Evolutionary conservation across 2,888 invertebrate genomes (phyloP), one percentile per base, ranked within the genome.

Genomic region (Stenodema calcarata): DNA sequence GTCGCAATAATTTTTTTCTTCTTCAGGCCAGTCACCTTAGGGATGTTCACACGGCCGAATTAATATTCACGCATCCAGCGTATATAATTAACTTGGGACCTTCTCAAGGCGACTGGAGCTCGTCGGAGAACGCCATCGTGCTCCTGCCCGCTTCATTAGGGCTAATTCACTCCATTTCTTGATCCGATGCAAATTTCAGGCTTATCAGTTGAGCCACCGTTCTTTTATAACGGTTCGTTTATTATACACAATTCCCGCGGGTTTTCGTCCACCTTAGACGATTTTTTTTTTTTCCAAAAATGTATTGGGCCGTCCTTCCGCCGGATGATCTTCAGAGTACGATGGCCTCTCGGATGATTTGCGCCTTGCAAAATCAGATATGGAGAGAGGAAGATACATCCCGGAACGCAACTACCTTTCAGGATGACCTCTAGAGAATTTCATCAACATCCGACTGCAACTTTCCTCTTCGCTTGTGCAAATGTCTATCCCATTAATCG

Each of bases 111-210:
- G 18, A 30, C n/a, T 35, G 35, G 73, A 30, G 73, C 73, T 14
- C n/a, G 73, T 73, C 41, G 62, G 27, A 23, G 23, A 62, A 62
- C 41, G 78, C 41, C 78, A 28, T 42, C 78, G n/a, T 16, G 44
- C 27, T 42, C 78, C 44, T 16, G 44, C 27, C 78, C 44, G 42
- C 78, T 78, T 78, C 78, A 78, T 44, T 78, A 78, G 44, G 23
- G 42, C 47, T 42, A 47, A 42, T 78, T 44, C 78, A 42, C 78
- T 78, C 41, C 78, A 42, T 47, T 78, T 78, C 27, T 78, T 78
- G 42, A 78, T 78, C 78, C 78, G 44, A 78, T 47, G 78, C 47
- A 47, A 78, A 78, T 44, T 78, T 78, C 44, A 18, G 23, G 78
- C 78, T 78, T 78, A 78, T 78, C 78, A n/a, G 78, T 11, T 14